Conservation (phyloP, 2,888 invertebrate species). For the Ischnura elegans region DNA sequence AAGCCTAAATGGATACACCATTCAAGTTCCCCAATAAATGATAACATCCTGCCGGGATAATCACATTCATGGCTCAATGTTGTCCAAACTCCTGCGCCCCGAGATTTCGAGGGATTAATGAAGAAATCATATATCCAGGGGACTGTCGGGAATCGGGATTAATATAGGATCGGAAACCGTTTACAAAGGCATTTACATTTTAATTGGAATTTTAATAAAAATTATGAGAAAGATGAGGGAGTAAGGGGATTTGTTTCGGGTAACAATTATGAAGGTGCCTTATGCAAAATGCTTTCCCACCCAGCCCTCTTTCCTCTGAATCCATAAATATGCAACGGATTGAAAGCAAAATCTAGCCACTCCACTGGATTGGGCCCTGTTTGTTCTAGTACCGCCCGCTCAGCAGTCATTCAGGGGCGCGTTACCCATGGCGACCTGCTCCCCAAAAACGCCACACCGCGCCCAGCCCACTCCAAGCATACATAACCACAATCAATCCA, state of each 20-base stretch:
- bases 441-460: not conserved
- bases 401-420: constrained; percentile 6
- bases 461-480: not conserved
- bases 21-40: not conserved
- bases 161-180: constrained; percentile 10
- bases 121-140: not conserved
- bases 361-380: not conserved
- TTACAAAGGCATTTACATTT: constrained; percentile 51
- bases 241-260: not conserved
- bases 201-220: constrained; percentile 56
- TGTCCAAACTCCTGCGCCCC: not conserved
- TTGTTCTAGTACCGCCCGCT: constrained; percentile 9
- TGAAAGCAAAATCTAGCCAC: constrained; percentile 3
- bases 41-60: not conserved
- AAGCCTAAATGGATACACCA: not conserved
- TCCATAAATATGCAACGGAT: constrained; percentile 17
- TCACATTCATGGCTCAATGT: not conserved
- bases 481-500: not conserved
- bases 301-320: not conserved
- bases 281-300: not conserved
- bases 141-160: not conserved
- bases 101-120: constrained; percentile 15
- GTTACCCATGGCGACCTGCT: not conserved
- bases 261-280: constrained; percentile 45
- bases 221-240: constrained; percentile 40